These are phyloP conservation scores for Drosophila pectinifera DNA, from an alignment of 1,140 invertebrate species.

Conservation along the genomic window DNA sequence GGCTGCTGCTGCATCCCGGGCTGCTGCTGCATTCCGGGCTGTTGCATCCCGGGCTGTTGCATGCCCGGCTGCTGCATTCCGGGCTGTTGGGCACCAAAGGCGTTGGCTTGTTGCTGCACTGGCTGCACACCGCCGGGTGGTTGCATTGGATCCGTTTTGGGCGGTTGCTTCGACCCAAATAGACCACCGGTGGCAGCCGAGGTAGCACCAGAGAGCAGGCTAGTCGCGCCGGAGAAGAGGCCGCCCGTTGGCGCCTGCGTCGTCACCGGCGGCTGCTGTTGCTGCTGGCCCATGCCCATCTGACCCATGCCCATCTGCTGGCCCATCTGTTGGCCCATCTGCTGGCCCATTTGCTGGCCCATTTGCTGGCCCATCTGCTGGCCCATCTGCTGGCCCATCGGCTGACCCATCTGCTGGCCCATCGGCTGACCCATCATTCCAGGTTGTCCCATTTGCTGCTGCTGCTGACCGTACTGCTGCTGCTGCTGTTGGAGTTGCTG, in stretches of 20 bases:
- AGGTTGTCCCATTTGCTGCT: constrained; percentile 76
- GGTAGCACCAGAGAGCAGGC: constrained; percentile 85
- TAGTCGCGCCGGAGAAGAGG: constrained; percentile 84
- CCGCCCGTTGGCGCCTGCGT: constrained; percentile 77
- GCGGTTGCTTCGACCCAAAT: constrained; percentile 84
- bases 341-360: constrained; percentile 79
- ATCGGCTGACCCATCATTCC: constrained; percentile 74
- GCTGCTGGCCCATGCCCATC: constrained; percentile 72
- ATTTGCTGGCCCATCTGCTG: constrained; percentile 66
- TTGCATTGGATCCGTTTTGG: constrained; percentile 85
- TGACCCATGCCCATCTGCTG: constrained; percentile 60
- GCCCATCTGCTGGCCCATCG: constrained; percentile 82
- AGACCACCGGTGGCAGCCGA: constrained; percentile 85
- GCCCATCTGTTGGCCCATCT: constrained; percentile 69
- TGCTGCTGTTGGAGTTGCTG: constrained; percentile 82
- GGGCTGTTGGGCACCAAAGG: constrained; percentile 75
- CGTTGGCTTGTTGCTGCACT: constrained; percentile 84
- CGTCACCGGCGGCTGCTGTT: constrained; percentile 76
- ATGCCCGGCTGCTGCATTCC: constrained; percentile 71
- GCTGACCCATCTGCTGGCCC: constrained; percentile 81
- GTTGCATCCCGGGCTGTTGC: constrained; percentile 72
- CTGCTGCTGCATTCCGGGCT: constrained; percentile 73
- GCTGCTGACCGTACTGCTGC: constrained; percentile 82
- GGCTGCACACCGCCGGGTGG: constrained; percentile 84
- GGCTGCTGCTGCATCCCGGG: constrained; percentile 75